phyloP scores from a whole-genome alignment of 1,140 invertebrate species.

The Aporrectodea caliginosa region DNA sequence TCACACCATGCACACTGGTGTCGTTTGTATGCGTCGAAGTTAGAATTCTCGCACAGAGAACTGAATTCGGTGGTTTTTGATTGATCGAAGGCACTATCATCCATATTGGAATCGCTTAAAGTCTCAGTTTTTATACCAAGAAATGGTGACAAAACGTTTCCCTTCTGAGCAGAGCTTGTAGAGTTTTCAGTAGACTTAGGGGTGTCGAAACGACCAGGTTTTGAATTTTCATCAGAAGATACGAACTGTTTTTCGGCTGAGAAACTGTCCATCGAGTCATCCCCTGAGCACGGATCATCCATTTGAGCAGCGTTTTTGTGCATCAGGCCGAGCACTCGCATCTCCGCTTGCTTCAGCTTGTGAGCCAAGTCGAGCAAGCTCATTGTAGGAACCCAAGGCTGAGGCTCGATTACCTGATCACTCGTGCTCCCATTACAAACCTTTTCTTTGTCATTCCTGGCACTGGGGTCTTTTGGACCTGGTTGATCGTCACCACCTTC shows the following conservation, averaged over 20 bases:
- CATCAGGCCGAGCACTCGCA: constrained; percentile 6
- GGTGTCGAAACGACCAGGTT: neutral
- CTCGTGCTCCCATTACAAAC: no score
- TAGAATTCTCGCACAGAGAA: neutral
- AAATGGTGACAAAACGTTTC: neutral
- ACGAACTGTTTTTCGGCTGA: neutral
- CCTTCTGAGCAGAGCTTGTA: constrained; percentile 1
- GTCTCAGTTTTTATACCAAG: neutral
- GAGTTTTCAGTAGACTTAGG: no score
- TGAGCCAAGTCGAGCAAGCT: constrained; percentile 16
- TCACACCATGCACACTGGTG: constrained; percentile 19
- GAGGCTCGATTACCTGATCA: neutral
- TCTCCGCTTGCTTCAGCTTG: constrained; percentile 16
- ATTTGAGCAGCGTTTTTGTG: neutral
- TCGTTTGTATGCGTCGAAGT: neutral
- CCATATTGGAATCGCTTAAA: neutral
- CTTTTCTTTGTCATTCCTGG: no score
- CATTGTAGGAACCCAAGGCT: constrained; percentile 9
- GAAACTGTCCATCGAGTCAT: neutral
- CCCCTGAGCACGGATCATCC: neutral
- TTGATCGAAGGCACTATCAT: neutral
- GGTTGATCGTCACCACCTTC: no score
- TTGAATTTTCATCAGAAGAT: neutral
- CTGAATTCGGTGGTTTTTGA: neutral
- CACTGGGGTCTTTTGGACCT: no score